phyloP scores from a whole-genome alignment of 2,113 vertebrate genomes.

The Chauna torquata region DNA sequence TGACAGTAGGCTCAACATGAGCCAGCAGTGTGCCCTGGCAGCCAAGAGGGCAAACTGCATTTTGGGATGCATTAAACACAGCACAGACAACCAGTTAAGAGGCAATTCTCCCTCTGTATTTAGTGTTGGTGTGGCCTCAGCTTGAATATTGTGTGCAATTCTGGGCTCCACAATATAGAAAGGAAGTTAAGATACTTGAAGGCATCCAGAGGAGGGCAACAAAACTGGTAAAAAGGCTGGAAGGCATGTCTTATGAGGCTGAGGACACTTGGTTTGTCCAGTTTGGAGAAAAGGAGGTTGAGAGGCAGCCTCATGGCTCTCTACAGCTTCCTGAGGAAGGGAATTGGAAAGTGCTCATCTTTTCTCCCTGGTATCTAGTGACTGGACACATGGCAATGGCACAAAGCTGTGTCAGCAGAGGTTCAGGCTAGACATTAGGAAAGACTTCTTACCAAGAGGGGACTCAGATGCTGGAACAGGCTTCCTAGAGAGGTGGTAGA shows the following conservation, averaged over 20 bases:
- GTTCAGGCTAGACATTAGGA: no score
- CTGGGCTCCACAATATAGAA: not conserved
- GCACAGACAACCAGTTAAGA: no score
- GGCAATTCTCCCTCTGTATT: not conserved
- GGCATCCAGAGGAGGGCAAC: not conserved
- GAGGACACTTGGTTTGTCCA: not conserved
- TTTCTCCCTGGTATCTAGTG: not conserved
- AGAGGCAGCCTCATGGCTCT: not conserved
- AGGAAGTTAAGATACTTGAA: not conserved
- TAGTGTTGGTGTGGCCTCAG: not conserved
- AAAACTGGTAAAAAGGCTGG: not conserved
- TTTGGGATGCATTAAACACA: no score
- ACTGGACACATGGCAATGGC: not conserved
- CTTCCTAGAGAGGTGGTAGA: not conserved
- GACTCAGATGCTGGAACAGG: not conserved
- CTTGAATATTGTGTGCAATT: no score
- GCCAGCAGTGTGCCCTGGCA: no score
- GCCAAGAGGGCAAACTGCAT: no score
- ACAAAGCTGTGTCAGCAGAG: not conserved
- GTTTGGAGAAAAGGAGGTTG: not conserved
- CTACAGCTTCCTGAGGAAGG: not conserved
- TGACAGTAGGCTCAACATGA: no score
- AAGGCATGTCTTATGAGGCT: not conserved
- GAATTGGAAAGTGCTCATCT: not conserved
- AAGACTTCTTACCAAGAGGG: not conserved